Evolutionary conservation across 1,140 invertebrate genomes (phyloP).

Genomic region (Hylaeus volcanicus): DNA sequence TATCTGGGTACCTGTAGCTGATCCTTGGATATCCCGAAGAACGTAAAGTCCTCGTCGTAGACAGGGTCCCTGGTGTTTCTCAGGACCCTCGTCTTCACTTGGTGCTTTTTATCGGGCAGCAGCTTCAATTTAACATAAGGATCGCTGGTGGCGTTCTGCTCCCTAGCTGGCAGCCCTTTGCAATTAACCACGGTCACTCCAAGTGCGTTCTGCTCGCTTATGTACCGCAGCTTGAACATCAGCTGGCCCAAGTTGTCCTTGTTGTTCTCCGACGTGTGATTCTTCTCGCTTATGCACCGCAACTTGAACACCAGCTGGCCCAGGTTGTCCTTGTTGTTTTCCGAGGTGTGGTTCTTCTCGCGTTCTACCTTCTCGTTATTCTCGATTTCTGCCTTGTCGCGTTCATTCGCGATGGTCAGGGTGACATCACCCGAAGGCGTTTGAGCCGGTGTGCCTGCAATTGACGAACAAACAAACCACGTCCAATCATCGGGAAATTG

Average conservation of each 20-base stretch:
- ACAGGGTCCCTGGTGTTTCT: constrained; percentile 95
- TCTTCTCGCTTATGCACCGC: constrained; percentile 89
- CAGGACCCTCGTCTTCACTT: constrained; percentile 96
- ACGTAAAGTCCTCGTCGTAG: constrained; percentile 98
- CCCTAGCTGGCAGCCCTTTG: constrained; percentile 89
- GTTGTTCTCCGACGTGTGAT: constrained; percentile 76
- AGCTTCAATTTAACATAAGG: constrained; percentile 97
- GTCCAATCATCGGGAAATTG: background rate
- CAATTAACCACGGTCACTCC: constrained; percentile 95
- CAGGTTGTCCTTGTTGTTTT: constrained; percentile 83
- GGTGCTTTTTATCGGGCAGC: constrained; percentile 96
- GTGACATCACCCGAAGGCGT: constrained; percentile 73
- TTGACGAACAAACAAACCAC: background rate
- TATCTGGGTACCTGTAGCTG: constrained; percentile 84
- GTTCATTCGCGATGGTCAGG: constrained; percentile 77
- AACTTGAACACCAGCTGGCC: constrained; percentile 94
- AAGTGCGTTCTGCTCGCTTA: constrained; percentile 92
- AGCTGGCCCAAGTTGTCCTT: constrained; percentile 88
- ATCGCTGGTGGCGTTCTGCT: constrained; percentile 87
- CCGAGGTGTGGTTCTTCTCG: constrained; percentile 66
- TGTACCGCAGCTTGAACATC: constrained; percentile 93
- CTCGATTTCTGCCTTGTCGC: constrained; percentile 83
- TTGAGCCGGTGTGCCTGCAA: constrained; percentile 65
- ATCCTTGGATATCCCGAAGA: constrained; percentile 93
- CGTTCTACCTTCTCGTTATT: constrained; percentile 82